Evolutionary conservation across 2,888 invertebrate species (phyloP), one percentile per base, ranked within the genome.

Genomic region (Drosophila phalerata): DNA sequence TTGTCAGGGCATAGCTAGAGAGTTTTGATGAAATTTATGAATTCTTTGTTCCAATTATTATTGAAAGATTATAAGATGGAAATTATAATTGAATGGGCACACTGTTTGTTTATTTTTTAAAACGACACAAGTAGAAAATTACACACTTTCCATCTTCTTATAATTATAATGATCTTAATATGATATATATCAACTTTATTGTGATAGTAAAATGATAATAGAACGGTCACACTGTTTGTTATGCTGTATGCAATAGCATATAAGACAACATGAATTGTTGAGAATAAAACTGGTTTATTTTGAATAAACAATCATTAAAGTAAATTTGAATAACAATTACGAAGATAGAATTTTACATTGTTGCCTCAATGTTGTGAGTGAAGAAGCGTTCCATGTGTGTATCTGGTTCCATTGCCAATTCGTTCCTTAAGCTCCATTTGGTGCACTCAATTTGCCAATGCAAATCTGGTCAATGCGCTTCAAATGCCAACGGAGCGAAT

Each of bases 401-500:
- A 1, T n/a, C 10, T 30, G 2, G 25, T 56, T 63, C 17, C 74
- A 57, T 45, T 69, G 60, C 69, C 76, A 70, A 67, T 61, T 19
- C 57, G 73, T 77, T 74, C 61, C 49, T 25, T 32, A 22, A 22
- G 25, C 37, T 52, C 17, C 28, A 9, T 30, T 25, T 47, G 37
- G 55, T 55, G 51, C 63, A 42, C 65, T 67, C 61, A 48, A 66
- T 69, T 71, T 78, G 69, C 68, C 80, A 85, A 87, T 87, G 85
- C 81, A 80, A 80, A 80, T 80, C 78, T 82, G 82, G 80, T 75
- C 82, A 80, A 69, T 78, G 80, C 78, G 85, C 85, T 78, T 47
- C 71, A 69, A 80, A 69, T 69, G 65, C 61, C 76, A 85, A 28
- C 85, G 58, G 49, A 87, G 82, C 87, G 82, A 66, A 67, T 62